Evolutionary conservation across 2,888 invertebrate genomes (phyloP).

Genomic region (Diploptera punctata): DNA sequence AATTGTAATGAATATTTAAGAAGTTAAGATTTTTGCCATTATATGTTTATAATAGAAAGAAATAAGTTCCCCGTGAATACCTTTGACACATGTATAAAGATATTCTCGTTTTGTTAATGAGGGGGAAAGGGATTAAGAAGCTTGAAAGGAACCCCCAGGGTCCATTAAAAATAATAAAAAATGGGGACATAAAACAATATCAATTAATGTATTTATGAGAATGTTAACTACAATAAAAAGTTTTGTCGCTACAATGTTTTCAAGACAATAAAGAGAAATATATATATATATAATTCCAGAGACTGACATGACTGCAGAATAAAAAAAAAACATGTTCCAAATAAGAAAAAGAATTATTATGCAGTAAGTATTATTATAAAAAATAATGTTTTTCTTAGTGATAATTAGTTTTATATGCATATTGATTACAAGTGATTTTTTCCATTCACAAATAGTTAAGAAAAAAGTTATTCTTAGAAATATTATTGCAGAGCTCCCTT

Average conservation of each 20-base stretch:
- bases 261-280: constrained; percentile 24
- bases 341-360: constrained; percentile 2
- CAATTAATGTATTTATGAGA: neutral
- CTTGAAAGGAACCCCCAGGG: neutral
- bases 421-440: constrained; percentile 16
- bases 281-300: constrained; percentile 9
- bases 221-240: constrained; percentile 7
- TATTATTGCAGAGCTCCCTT: neutral
- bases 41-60: constrained; percentile 17
- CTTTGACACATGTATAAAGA: neutral
- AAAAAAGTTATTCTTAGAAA: neutral
- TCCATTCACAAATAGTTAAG: constrained; percentile 13
- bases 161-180: neutral
- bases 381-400: constrained; percentile 2
- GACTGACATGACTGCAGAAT: constrained; percentile 28
- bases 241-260: constrained; percentile 23
- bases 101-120: neutral
- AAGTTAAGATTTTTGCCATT: constrained; percentile 12
- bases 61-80: neutral
- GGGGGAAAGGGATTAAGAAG: neutral
- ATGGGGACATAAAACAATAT: neutral
- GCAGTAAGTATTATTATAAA: constrained; percentile 28
- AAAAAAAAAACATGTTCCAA: constrained; percentile 21
- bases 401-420: constrained; percentile 20
- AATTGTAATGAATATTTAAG: neutral